Conservation (phyloP, 1,140 invertebrate genomes). For the Drosophila saltans region DNA sequence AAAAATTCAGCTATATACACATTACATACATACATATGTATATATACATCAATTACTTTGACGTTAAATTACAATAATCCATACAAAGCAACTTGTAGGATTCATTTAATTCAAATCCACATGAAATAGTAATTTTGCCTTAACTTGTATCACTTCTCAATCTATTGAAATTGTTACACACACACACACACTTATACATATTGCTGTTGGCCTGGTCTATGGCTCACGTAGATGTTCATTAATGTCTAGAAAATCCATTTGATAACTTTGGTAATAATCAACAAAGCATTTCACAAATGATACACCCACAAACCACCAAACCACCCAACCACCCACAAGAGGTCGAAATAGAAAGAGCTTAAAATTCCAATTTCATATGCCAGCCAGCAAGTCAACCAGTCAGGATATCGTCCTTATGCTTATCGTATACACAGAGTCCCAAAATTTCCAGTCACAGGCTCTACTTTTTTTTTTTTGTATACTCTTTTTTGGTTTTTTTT, state of each 20-base stretch:
- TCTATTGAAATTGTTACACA: conserved; percentile 35
- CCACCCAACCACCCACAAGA: conserved; percentile 14
- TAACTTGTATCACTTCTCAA: conserved; percentile 25
- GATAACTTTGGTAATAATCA: conserved; percentile 55
- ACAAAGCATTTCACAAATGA: conserved; percentile 62
- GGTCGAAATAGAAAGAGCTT: conserved; percentile 24
- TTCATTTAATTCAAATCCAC: conserved; percentile 10
- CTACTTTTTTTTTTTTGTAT: conserved; percentile 29
- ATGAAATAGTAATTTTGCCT: conserved; percentile 4
- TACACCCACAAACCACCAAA: conserved; percentile 18
- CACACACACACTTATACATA: background rate
- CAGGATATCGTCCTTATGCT: conserved; percentile 21
- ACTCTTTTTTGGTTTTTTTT: background rate
- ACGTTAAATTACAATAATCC: background rate
- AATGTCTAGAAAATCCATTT: conserved; percentile 42
- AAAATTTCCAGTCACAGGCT: background rate
- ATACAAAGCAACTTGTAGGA: background rate
- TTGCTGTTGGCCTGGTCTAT: background rate
- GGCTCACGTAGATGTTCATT: conserved; percentile 34
- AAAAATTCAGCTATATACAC: background rate
- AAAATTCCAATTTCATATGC: conserved; percentile 59
- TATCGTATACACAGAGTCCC: background rate
- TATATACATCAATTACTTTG: background rate
- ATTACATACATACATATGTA: too few species aligned
- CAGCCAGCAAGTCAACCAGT: conserved; percentile 26